These are phyloP conservation scores for Tachysurus vachellii DNA, from an alignment of 2,113 vertebrate species.

Conservation along the genomic window DNA sequence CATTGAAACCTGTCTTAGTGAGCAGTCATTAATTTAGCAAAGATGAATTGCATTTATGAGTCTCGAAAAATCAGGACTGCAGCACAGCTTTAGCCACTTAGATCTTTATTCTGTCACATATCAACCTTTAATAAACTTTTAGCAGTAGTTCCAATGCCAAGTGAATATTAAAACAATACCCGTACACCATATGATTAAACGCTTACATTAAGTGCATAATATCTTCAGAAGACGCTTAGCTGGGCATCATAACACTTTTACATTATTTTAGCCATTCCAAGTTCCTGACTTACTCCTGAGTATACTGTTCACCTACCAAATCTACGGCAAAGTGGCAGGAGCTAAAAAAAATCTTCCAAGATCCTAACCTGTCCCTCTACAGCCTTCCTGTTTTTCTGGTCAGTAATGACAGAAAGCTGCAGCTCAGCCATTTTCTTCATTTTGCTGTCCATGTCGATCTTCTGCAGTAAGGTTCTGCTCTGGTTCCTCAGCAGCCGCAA, in stretches of 20 bases:
- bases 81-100: not conserved
- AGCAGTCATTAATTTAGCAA: not conserved
- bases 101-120: not conserved
- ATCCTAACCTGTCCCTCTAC: constrained; percentile 84
- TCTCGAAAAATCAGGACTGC: not conserved
- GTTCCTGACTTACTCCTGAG: not conserved
- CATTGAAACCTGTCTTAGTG: not conserved
- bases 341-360: not conserved
- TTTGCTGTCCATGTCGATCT: constrained; percentile 89
- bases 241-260: not conserved
- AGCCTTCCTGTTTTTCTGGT: constrained; percentile 86
- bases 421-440: constrained; percentile 91
- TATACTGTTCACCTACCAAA: not conserved
- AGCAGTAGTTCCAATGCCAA: not conserved
- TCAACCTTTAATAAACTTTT: not conserved
- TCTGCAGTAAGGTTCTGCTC: constrained; percentile 79
- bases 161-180: not conserved
- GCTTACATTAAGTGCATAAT: not conserved
- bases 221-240: not conserved
- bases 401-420: constrained; percentile 81
- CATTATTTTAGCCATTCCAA: not conserved
- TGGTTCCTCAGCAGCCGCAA: constrained; percentile 80
- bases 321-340: not conserved
- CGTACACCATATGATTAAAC: not conserved
- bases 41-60: not conserved